Evolutionary conservation across 2,888 invertebrate genomes (phyloP), one percentile per base, ranked within the genome.

Genomic region (Patella caerulea): DNA sequence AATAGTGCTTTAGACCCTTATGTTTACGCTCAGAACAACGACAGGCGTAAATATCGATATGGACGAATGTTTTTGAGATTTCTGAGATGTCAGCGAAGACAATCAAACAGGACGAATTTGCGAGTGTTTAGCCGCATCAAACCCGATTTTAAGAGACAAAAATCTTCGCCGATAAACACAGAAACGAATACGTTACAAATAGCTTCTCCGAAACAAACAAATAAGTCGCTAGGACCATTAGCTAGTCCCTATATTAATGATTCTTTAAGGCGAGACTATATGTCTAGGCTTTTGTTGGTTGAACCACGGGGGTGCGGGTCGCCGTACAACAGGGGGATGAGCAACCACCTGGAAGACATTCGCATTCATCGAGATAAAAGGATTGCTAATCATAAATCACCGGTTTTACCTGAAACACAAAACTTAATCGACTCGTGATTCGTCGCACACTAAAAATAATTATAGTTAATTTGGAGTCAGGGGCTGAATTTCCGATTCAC

Each of bases 1-100:
- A 88, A 88, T 81, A 86, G 87, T 78, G 88, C 87, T 59, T 78
- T 88, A 74, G 83, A 88, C 74, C 88, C 88, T 7, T 88, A 87
- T 76, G 82, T 88, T 74, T 88, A 88, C 79, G 86, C 87, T 15
- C 87, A 87, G 73, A 83, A 83, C 71, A 86, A 83, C 77, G 83
- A 84, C 3, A 81, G 83, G 72, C 83, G 83, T 17, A 85, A 85
- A 78, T 82, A 86, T 72, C 79, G 82, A 29, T 88, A 86, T 74
- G 82, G 82, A 12, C 74, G 81, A 2, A 53, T 83, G 73, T 74
- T 79, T 29, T 79, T 79, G 82, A 77, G 81, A 53, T 74, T 80
- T 75, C 72, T 83, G 15, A 79, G 78, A 45, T 83, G 83, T 70
- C 79, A 81, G 56, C 78, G 78, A 55, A 52, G 65, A 29, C 70